phyloP scores from a whole-genome alignment of 2,113 vertebrate genomes.

The Gopherus evgoodei region DNA sequence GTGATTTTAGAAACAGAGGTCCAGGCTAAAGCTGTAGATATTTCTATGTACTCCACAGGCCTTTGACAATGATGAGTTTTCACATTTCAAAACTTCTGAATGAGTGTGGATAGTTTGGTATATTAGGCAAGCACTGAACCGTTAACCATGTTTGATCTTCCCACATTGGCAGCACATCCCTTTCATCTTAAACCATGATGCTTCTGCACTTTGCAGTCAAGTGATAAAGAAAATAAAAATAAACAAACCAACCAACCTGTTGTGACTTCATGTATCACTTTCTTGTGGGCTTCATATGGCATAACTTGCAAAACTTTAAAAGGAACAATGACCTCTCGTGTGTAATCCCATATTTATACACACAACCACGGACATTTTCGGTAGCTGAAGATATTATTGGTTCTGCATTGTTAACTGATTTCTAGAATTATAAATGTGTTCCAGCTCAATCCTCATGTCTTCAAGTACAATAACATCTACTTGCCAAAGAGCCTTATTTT shows the following conservation, averaged over 20 bases:
- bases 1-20: neutral
- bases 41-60: neutral
- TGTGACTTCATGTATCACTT: accelerated
- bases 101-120: accelerated
- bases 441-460: neutral
- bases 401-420: accelerated
- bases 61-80: accelerated
- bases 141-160: accelerated
- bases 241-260: neutral
- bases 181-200: neutral
- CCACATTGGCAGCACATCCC: neutral
- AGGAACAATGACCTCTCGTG: neutral
- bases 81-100: accelerated
- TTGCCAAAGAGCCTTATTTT: conserved; percentile 38
- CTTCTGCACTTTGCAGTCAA: neutral
- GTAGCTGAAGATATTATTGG: accelerated
- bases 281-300: neutral
- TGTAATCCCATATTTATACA: accelerated
- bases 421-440: neutral
- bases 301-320: neutral
- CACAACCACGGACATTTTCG: accelerated
- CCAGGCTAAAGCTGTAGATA: neutral
- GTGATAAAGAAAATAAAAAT: too few relatives aligned
- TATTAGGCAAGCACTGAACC: accelerated
- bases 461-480: accelerated